Conservation (phyloP, 2,113 vertebrate genomes). For the Grammomys surdaster region DNA sequence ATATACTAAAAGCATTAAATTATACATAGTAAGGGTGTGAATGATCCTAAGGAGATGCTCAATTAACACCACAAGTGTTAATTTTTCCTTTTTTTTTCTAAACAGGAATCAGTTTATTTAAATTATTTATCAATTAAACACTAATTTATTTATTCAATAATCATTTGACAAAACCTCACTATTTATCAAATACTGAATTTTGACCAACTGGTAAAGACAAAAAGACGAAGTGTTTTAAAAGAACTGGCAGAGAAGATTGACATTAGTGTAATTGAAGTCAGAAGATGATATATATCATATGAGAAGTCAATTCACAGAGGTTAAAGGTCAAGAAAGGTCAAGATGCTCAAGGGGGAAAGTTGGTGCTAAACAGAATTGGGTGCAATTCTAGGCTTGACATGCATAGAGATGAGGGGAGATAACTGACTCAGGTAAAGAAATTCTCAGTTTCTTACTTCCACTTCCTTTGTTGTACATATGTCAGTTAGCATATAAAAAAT, state of each 20-base stretch:
- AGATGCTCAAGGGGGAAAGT: neutral
- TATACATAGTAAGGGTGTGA: neutral
- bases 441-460: neutral
- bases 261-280: neutral
- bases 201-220: neutral
- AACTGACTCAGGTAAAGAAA: neutral
- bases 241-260: neutral
- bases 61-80: neutral
- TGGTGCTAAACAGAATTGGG: neutral
- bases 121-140: neutral
- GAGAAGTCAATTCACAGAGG: neutral
- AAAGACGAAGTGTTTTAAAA: slow-evolving; percentile 13
- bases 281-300: neutral
- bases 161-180: neutral
- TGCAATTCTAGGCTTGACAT: neutral
- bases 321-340: neutral
- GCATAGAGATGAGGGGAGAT: neutral
- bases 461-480: slow-evolving; percentile 16
- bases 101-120: neutral
- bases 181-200: neutral
- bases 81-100: neutral
- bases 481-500: neutral
- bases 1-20: neutral
- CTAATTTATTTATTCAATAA: slow-evolving; percentile 14
- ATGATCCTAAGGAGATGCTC: neutral